These are phyloP conservation scores for Oceanodroma leucorhoa DNA, from an alignment of 2,797 vertebrate species.

Conservation along the genomic window DNA sequence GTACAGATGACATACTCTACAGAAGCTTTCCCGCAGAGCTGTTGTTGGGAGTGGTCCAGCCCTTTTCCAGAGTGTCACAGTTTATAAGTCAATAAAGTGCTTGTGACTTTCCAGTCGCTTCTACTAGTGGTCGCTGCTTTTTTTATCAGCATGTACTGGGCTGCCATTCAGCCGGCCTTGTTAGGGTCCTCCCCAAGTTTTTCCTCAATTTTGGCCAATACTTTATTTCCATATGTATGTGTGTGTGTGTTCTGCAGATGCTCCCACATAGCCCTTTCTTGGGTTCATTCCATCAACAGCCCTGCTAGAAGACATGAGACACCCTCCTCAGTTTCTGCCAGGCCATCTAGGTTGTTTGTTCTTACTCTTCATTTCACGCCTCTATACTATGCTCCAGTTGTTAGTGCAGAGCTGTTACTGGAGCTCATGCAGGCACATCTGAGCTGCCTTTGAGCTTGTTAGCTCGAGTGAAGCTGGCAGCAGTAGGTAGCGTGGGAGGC, in stretches of 20 bases:
- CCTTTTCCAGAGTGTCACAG: neutral
- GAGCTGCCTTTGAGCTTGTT: constrained; percentile 1
- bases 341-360: neutral
- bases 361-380: fast-evolving
- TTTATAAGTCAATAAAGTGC: neutral
- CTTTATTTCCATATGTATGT: neutral
- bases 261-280: neutral
- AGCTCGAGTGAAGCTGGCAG: constrained; percentile 39
- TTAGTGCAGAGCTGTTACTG: neutral
- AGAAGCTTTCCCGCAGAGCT: neutral
- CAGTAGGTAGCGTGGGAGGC: constrained; percentile 12
- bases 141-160: neutral
- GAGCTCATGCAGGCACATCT: neutral
- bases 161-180: neutral
- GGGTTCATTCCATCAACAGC: neutral
- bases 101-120: neutral
- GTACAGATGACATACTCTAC: neutral
- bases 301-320: neutral
- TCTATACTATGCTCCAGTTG: neutral
- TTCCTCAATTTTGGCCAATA: neutral
- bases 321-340: neutral
- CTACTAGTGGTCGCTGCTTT: neutral
- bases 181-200: neutral
- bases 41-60: neutral
- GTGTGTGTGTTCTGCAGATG: neutral